Evolutionary conservation across 2,797 vertebrate genomes (phyloP), one percentile per base, ranked within the genome.

Genomic region (Crocodylus rhombifer): DNA sequence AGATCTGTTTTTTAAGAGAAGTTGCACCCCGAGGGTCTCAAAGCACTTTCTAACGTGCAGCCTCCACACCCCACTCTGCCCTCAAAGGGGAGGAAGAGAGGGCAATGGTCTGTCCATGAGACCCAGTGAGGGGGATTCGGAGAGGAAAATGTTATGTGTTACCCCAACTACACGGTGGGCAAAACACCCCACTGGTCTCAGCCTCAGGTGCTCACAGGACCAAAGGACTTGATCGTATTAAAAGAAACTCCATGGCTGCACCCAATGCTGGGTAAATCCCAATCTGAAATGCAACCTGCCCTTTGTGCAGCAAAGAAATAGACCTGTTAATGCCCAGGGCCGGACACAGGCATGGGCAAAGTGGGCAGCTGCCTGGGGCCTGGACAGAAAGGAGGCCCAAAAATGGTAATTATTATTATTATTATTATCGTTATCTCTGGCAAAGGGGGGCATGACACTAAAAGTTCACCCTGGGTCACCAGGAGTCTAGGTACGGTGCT

Each of bases 191-290:
- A n/a, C 15, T 33, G 18, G 33, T 30, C n/a, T 5, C 18, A 18
- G 28, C n/a, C 65, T 28, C n/a, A 67, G 65, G 69, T 10, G 65
- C 78, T 80, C 2, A 20, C 30, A 26, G 36, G 23, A 5, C 1
- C 1, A 67, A 80, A 61, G 0, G 0, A 60, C 30, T 86, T 1
- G 0, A 87, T 77, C 8, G 73, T 26, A 77, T 84, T 69, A 71
- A 14, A 7, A 42, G 23, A 56, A 74, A 84, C 69, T 58, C 57
- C 18, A 30, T 28, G 65, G 33, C 33, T 62, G 25, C 61, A 71
- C 78, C 4, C 91, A 89, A 60, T 73, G 58, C 13, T 86, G 62
- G 51, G 56, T 86, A 88, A 90, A 92, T 75, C 60, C 83, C 26
- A 62, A 5, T n/a, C 33, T 55, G 65, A 80, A 83, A 82, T 84